Percentiles rank a stretch among this genome's conserved stretches.
Evolutionary conservation across 2,113 vertebrate genomes (phyloP).

Genomic region (Halcyon senegalensis): DNA sequence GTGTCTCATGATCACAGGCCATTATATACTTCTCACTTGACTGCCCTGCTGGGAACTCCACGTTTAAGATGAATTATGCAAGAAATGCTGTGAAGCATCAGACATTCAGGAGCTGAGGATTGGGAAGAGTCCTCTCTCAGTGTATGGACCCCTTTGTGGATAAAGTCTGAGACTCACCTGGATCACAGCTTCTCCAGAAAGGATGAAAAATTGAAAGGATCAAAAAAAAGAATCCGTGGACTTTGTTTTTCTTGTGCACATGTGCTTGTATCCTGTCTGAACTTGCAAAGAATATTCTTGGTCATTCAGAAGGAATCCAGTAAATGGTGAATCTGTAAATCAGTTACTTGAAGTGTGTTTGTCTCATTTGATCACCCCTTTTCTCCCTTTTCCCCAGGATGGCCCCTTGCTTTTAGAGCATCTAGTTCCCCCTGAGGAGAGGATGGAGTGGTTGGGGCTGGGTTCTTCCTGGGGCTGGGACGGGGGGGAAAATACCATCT

Average conservation of each 20-base stretch:
- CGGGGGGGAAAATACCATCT: neutral
- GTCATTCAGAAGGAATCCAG: constrained; percentile 36
- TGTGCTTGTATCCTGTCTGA: constrained; percentile 54
- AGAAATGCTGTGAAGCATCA: neutral
- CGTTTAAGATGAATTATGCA: constrained; percentile 2
- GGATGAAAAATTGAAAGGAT: neutral
- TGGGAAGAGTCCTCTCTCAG: neutral
- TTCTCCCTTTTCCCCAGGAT: neutral
- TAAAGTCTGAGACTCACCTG: neutral
- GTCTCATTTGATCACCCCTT: constrained; percentile 57
- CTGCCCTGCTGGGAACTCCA: neutral
- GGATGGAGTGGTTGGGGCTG: neutral
- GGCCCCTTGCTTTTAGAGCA: neutral
- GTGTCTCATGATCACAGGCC: neutral
- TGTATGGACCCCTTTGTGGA: neutral
- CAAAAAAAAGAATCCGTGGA: neutral
- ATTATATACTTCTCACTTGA: neutral
- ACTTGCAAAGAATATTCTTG: constrained; percentile 20
- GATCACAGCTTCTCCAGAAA: neutral
- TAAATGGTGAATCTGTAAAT: constrained; percentile 49
- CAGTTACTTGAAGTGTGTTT: neutral
- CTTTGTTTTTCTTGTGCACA: neutral
- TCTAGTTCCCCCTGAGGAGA: neutral
- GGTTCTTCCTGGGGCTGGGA: neutral
- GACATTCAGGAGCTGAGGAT: neutral